These are phyloP conservation scores for Macaria notata DNA, from an alignment of 2,888 invertebrate species.

Conservation along the genomic window DNA sequence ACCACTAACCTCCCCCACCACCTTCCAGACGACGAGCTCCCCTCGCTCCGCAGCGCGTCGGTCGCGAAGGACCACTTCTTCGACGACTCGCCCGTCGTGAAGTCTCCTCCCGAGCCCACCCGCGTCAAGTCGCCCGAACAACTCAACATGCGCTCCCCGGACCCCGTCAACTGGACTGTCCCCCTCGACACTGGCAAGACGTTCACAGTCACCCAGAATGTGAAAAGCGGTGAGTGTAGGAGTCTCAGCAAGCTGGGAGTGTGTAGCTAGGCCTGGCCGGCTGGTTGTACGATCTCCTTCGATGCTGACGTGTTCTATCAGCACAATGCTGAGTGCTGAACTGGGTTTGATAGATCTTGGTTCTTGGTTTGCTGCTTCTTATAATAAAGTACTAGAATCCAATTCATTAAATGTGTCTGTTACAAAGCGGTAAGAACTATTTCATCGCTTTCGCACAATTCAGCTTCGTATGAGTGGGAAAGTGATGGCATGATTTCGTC, in stretches of 20 bases:
- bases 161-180: constrained; percentile 97
- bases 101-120: constrained; percentile 96
- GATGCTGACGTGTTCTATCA: constrained; percentile 23
- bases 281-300: constrained; percentile 29
- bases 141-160: constrained; percentile 95
- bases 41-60: constrained; percentile 75
- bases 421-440: too few species aligned
- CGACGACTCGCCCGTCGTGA: constrained; percentile 86
- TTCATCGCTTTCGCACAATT: too few species aligned
- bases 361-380: neutral
- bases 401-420: too few species aligned
- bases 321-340: constrained; percentile 17
- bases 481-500: too few species aligned
- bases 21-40: constrained; percentile 71
- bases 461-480: too few species aligned
- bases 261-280: constrained; percentile 23
- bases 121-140: constrained; percentile 96
- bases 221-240: constrained; percentile 83
- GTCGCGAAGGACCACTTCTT: constrained; percentile 79
- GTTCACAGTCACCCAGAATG: constrained; percentile 96
- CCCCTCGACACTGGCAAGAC: constrained; percentile 96
- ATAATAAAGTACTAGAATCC: neutral
- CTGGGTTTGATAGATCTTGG: constrained; percentile 13
- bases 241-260: constrained; percentile 47
- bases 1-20: constrained; percentile 3